Base-by-base conservation (phyloP, 2,113 vertebrate genomes). In the Willisornis vidua region DNA sequence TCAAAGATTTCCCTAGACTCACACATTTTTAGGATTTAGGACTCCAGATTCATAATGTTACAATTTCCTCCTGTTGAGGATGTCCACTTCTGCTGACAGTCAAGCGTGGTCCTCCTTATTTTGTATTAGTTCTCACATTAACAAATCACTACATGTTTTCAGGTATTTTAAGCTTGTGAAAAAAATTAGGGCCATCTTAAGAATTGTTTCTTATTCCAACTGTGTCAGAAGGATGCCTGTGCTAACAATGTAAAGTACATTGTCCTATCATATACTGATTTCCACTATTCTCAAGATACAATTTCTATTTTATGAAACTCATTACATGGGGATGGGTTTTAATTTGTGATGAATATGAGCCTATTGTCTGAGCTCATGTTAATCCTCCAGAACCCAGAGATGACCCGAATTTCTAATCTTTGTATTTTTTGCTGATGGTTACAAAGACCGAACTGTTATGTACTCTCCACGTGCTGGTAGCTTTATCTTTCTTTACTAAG, bases 301-400 rank as follows among this genome's bases (percentile, higher is more conserved):
- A 4, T 72, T 52, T 89, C 9, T 31, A 0, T 90, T 58, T 94
- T 54, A 31, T 85, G 52, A 57, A 78, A 49, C 41, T 74, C 37
- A 10, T 80, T 79, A 59, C 0, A 0, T 54, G 13, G 5, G 14
- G 6, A 3, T 81, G 10, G 9, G 3, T 76, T 89, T 79, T 76
- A 75, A 10, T 66, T 87, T 80, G 22, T 54, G 39, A 31, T 89
- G 76, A 82, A 28, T 70, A 46, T 73, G 66, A 87, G 9, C 49
- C 23, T 6, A 3, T 57, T 35, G 9, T 61, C 52, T 45, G 39
- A 46, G 65, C 66, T 61, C 26, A 29, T 2, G 0, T 35, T 83
- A 55, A 46, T 82, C 39, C 19, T 66, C 29, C 39, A 35, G 51
- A 90, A 68, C 29, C 9, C 54, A 82, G 63, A 49, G 31, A 19